Evolutionary conservation across 1,140 invertebrate species (phyloP).

Genomic region (Melipona quadrifasciata): DNA sequence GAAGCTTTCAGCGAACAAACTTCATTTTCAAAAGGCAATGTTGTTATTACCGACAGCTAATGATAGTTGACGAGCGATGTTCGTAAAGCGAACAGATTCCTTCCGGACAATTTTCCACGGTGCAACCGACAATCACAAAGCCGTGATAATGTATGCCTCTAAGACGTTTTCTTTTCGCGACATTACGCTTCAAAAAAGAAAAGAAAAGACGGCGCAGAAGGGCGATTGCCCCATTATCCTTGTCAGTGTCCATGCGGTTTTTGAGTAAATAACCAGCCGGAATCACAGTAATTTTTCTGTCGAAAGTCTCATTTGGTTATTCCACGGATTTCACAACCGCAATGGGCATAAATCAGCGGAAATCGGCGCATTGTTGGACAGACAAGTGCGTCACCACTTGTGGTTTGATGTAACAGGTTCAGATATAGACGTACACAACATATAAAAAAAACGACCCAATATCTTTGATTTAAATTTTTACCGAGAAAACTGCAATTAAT

Average conservation of each 20-base stretch:
- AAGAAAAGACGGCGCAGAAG: not conserved
- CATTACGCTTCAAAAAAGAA: not conserved
- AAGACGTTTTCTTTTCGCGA: not conserved
- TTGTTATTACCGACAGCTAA: not conserved
- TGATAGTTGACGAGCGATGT: not conserved
- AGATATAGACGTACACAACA: too few relatives aligned
- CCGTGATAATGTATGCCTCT: not conserved
- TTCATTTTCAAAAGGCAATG: not conserved
- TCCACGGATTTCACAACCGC: conserved; percentile 4
- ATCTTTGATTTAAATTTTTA: not conserved
- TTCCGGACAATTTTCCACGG: not conserved
- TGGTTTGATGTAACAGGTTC: not conserved
- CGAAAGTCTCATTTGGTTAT: conserved; percentile 13
- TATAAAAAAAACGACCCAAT: not conserved
- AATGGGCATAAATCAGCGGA: conserved; percentile 15
- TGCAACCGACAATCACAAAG: not conserved
- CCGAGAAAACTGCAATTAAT: not conserved
- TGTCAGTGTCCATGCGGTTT: conserved; percentile 61
- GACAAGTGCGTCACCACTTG: not conserved
- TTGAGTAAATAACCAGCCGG: conserved; percentile 56
- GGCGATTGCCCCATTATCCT: conserved; percentile 47
- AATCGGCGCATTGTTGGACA: conserved; percentile 13
- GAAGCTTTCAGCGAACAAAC: not conserved
- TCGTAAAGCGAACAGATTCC: not conserved
- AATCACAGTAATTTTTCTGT: conserved; percentile 61